These are phyloP conservation scores for Ophraella communa DNA, from an alignment of 2,888 invertebrate species.

Conservation along the genomic window DNA sequence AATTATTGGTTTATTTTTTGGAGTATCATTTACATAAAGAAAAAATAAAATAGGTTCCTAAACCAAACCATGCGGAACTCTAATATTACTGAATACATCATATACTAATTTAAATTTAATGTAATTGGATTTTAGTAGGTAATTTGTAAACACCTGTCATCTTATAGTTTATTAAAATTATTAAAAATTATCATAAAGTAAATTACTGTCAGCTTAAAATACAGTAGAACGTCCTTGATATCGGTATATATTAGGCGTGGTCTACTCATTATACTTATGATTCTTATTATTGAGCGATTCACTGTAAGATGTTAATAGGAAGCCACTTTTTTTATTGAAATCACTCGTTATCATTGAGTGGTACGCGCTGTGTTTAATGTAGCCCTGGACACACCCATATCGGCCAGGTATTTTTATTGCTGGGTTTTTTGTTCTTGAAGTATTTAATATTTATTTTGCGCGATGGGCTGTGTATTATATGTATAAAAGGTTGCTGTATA, in stretches of 20 bases:
- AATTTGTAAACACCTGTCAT: too few relatives aligned
- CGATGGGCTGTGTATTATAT: background rate
- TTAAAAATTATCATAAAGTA: too few relatives aligned
- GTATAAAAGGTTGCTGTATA: background rate
- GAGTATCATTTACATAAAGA: too few relatives aligned
- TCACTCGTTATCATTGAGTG: constrained; percentile 6
- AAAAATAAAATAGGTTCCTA: too few relatives aligned
- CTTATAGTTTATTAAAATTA: too few relatives aligned
- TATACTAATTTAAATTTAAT: too few relatives aligned
- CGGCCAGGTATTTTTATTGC: background rate
- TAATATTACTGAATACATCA: too few relatives aligned
- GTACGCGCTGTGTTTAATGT: background rate
- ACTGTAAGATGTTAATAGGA: background rate
- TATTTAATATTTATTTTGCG: constrained; percentile 1
- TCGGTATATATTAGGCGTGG: background rate
- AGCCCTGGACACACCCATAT: constrained; percentile 6
- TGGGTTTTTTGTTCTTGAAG: background rate
- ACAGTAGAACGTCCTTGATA: background rate
- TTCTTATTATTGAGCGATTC: background rate
- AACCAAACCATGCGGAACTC: too few relatives aligned
- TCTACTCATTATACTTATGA: background rate
- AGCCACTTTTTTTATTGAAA: constrained; percentile 1
- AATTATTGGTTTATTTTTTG: too few relatives aligned
- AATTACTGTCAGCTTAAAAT: background rate
- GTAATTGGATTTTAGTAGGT: too few relatives aligned